Base-by-base conservation (phyloP, 1,140 invertebrate species). In the Gonatopus flavifemur region DNA sequence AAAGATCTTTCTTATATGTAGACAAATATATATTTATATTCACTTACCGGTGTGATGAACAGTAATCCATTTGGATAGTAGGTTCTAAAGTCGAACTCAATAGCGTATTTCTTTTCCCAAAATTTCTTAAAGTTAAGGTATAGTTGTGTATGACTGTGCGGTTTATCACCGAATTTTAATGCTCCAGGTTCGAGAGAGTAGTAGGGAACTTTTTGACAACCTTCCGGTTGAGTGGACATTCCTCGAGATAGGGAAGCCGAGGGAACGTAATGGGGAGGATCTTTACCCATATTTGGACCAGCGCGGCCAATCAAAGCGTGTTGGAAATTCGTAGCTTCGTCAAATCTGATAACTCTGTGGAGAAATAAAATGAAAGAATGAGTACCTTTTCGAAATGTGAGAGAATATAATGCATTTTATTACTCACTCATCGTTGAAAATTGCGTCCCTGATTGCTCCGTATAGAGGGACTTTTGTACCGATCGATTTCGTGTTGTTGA, bases 41-140 rank as follows among this genome's bases (percentile, higher is more conserved):
- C 10, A 40, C 77, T 77, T 80, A 89, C 88, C 9, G 86, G 84
- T 30, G 89, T 81, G 4, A 93, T 77, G 39, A 91, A 86, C 4
- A 96, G 70, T 43, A 94, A 69, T 28, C 93, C 93, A 64, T 93
- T 87, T 0, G 85, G 84, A 72, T 93, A 90, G 64, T 89, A 93
- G 0, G 93, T 95, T 20, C 93, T 78, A 64, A 96, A 91, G 57
- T 91, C 86, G 56, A 96, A 87, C 42, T 88, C 85, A 24, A 95
- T 75, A 6, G 83, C 81, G 60, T 92, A 93, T 61, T 86, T 84
- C 49, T 84, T 84, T 48, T 84, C 81, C 78, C 88, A 84, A 48
- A 86, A 83, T 59, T 81, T 81, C 28, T 83, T 79, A 16, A 80
- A 81, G 35, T 82, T 80, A 8, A 89, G 72, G 49, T 85, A 81